Conservation (phyloP, 2,797 vertebrate genomes). For the Acrossocheilus fasciatus region DNA sequence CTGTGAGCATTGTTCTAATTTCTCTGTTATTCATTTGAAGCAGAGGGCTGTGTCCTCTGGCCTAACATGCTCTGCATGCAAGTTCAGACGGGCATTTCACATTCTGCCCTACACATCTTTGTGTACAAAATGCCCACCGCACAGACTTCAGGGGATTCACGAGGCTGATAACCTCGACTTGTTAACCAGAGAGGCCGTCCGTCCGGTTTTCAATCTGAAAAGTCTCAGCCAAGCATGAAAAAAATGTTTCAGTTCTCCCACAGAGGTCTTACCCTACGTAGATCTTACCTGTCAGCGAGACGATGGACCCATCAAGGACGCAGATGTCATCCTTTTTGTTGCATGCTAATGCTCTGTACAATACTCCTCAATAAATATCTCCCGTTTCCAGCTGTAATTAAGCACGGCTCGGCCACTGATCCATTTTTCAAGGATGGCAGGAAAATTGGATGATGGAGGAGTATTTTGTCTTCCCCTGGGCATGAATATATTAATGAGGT, state of each 20-base stretch:
- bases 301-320: slow-evolving; percentile 34
- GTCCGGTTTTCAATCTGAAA: not conserved
- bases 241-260: slow-evolving; percentile 17
- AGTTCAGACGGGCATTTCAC: slow-evolving; percentile 63
- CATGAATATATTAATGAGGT: slow-evolving; percentile 61
- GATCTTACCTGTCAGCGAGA: slow-evolving; percentile 27
- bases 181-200: slow-evolving; percentile 9
- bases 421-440: slow-evolving; percentile 56
- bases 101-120: slow-evolving; percentile 45
- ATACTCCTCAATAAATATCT: slow-evolving; percentile 44
- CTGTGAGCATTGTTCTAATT: slow-evolving; percentile 36
- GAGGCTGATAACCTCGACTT: slow-evolving; percentile 39
- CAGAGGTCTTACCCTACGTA: slow-evolving; percentile 10
- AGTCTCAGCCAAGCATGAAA: slow-evolving; percentile 8
- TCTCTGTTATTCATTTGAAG: slow-evolving; percentile 43
- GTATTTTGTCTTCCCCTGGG: slow-evolving; percentile 60
- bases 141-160: slow-evolving; percentile 21
- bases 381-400: slow-evolving; percentile 57
- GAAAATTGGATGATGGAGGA: slow-evolving; percentile 60
- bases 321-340: slow-evolving; percentile 30
- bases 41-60: slow-evolving; percentile 45
- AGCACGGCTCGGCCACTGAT: slow-evolving; percentile 48
- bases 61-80: slow-evolving; percentile 67
- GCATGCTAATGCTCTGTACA: slow-evolving; percentile 43
- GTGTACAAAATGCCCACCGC: slow-evolving; percentile 17